Conservation (phyloP, 1,140 invertebrate species). For the Helicoverpa armigera region DNA sequence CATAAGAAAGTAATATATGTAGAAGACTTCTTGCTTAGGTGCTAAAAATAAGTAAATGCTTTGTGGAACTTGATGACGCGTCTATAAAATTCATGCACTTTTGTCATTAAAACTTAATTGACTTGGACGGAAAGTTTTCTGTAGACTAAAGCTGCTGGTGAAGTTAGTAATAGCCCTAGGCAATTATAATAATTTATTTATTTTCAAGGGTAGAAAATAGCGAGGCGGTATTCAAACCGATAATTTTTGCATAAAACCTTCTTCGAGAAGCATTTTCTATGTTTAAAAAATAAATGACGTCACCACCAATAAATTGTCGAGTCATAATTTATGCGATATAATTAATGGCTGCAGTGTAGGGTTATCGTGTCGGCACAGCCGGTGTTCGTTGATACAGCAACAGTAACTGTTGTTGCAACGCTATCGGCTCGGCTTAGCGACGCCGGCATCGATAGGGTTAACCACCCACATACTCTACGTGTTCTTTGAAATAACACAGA, state of each 20-base stretch:
- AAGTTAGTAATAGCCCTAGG: too few relatives aligned
- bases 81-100: background rate
- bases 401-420: conserved; percentile 20
- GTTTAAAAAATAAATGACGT: too few relatives aligned
- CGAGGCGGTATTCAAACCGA: too few relatives aligned
- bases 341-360: background rate
- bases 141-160: background rate
- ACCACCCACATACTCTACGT: background rate
- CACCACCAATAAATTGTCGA: too few relatives aligned
- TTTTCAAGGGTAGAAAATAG: too few relatives aligned
- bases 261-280: too few relatives aligned
- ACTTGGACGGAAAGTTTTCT: background rate
- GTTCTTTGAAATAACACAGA: background rate
- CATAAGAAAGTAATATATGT: too few relatives aligned
- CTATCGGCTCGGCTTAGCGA: background rate
- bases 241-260: too few relatives aligned
- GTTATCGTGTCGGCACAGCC: conserved; percentile 1
- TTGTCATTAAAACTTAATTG: background rate
- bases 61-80: background rate
- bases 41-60: background rate
- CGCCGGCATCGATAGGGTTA: background rate
- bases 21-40: too few relatives aligned
- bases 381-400: background rate
- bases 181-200: too few relatives aligned
- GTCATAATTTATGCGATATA: background rate